Conservation (phyloP, 2,888 invertebrate genomes). For the Timema cristinae region DNA sequence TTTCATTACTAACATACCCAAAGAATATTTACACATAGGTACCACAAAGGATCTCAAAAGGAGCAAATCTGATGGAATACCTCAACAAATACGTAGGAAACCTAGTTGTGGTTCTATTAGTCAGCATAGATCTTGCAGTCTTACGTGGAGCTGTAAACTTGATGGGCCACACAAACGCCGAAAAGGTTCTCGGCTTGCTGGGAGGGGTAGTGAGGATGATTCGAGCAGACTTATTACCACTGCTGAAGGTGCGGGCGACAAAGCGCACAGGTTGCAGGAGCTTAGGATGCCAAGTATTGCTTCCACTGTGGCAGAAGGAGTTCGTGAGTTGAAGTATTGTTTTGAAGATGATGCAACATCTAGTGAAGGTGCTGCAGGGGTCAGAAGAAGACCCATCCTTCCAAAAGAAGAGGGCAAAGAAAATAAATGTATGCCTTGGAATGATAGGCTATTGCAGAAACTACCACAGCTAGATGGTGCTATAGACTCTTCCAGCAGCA, state of each 20-base stretch:
- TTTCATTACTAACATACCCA: constrained; percentile 12
- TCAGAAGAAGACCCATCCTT: constrained; percentile 16
- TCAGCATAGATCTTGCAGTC: constrained; percentile 63
- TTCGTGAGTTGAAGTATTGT: constrained; percentile 40
- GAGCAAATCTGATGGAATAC: constrained; percentile 61
- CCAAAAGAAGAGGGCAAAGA: constrained; percentile 43
- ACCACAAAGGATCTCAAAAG: constrained; percentile 56
- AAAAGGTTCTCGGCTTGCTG: constrained; percentile 50
- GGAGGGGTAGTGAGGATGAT: constrained; percentile 19
- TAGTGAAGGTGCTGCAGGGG: constrained; percentile 6
- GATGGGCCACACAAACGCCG: constrained; percentile 65
- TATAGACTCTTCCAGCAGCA: constrained; percentile 57
- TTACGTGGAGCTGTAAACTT: constrained; percentile 66
- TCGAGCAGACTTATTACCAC: constrained; percentile 15
- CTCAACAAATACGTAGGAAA: constrained; percentile 24
- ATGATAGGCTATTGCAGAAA: constrained; percentile 45
- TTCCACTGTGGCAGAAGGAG: constrained; percentile 36
- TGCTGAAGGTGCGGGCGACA: constrained; percentile 8
- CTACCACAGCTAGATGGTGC: constrained; percentile 68
- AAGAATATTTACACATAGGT: constrained; percentile 27
- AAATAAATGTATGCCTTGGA: constrained; percentile 45
- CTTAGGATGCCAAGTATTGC: constrained; percentile 39
- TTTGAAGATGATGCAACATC: constrained; percentile 27
- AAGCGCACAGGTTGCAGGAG: constrained; percentile 38
- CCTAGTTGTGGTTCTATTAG: constrained; percentile 43